Evolutionary conservation across 2,888 invertebrate genomes (phyloP).

Genomic region (Archips crataeganus): DNA sequence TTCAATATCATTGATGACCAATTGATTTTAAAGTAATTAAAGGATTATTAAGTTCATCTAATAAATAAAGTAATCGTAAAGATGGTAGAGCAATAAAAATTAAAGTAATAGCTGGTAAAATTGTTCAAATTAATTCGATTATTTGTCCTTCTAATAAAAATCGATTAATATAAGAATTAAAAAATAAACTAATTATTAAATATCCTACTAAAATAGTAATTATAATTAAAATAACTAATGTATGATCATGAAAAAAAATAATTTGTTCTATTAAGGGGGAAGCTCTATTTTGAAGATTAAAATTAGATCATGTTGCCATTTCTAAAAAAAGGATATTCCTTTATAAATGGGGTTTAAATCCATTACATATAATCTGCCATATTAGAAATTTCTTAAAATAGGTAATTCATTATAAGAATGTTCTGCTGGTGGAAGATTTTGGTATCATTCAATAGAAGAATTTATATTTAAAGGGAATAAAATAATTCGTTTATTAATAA

Average conservation of each 20-base stretch:
- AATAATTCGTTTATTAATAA: slow-evolving; percentile 81
- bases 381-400: slow-evolving; percentile 87
- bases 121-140: slow-evolving; percentile 89
- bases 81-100: slow-evolving; percentile 88
- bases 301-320: slow-evolving; percentile 86
- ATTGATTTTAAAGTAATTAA: slow-evolving; percentile 87
- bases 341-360: slow-evolving; percentile 89
- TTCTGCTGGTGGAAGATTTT: slow-evolving; percentile 85
- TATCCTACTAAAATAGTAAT: slow-evolving; percentile 87
- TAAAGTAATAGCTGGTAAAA: slow-evolving; percentile 86
- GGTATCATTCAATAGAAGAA: slow-evolving; percentile 87
- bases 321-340: slow-evolving; percentile 87
- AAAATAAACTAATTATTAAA: slow-evolving; percentile 83
- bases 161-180: slow-evolving; percentile 86
- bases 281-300: slow-evolving; percentile 86
- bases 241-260: slow-evolving; percentile 88
- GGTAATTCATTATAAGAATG: slow-evolving; percentile 87
- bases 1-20: slow-evolving; percentile 89
- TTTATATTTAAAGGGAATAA: slow-evolving; percentile 80
- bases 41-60: slow-evolving; percentile 87
- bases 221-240: slow-evolving; percentile 86
- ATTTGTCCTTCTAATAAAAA: slow-evolving; percentile 85
- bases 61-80: slow-evolving; percentile 83
- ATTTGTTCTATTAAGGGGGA: slow-evolving; percentile 89
- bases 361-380: slow-evolving; percentile 86